Base-by-base conservation (phyloP, 2,888 invertebrate species). In the Tholera decimalis region DNA sequence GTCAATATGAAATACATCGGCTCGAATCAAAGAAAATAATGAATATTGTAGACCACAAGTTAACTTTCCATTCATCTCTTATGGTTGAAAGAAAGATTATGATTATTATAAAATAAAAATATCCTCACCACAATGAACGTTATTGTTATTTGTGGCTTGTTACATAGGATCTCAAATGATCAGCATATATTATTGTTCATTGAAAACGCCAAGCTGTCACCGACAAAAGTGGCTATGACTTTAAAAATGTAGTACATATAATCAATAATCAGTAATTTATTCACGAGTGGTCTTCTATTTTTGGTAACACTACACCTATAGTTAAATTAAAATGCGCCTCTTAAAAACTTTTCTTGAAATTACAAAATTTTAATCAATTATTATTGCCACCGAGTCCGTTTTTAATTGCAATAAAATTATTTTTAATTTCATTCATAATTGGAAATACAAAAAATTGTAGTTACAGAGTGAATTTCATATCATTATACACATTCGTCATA, bases 381-480 rank as follows among this genome's bases (percentile, higher is more conserved):
- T 72, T 77, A 75, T 71, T 64, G 53, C 44, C 49, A 46, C 20
- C 67, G 63, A 72, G 65, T 79, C 66, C 43, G 35, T 22, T 61
- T 72, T 77, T 82, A 82, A 85, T 83, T 82, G 61, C 77, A 73
- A 71, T 79, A 73, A 82, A 72, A 82, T 75, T 65, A 71, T 73
- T 71, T 75, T 79, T 73, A 82, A 83, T 73, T 77, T 76, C 75
- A 55, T 74, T 78, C 53, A 72, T 80, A 83, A 83, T 82, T 79
- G 77, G 61, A 26, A 57, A 8, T 8, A 20, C 53, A 69, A 74
- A 62, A 73, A 67, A 35, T 4, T 41, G 13, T 22, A 33, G 26
- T 61, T 57, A 75, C 13, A 57, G 58, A 72, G 57, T 60, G 61
- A 67, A 79, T 75, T 63, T 72, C 49, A 75, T 68, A 66, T 78